These are phyloP conservation scores for Damaliscus lunatus DNA, from an alignment of 2,113 vertebrate species.

Conservation along the genomic window DNA sequence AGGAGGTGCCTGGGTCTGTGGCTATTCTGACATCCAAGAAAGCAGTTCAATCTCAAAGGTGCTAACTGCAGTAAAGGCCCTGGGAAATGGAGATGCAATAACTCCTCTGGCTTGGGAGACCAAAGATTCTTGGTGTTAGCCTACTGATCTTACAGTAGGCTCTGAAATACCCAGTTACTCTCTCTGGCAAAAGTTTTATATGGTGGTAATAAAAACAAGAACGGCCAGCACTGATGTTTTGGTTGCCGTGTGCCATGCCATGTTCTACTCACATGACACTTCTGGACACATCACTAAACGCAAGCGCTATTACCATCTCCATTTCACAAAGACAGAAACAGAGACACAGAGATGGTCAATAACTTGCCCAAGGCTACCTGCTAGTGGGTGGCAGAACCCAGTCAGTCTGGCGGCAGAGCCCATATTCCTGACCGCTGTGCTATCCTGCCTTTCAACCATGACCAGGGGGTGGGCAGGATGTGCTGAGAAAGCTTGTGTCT, in stretches of 20 bases:
- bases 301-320: background rate
- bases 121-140: background rate
- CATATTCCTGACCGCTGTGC: accelerated
- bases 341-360: background rate
- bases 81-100: background rate
- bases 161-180: background rate
- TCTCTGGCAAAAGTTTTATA: background rate
- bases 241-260: background rate
- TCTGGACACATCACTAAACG: background rate
- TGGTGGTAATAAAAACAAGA: background rate
- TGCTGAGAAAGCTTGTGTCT: background rate
- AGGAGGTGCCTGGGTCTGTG: background rate
- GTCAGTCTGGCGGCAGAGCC: background rate
- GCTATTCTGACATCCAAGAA: background rate
- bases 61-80: background rate
- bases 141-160: background rate
- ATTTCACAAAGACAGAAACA: background rate
- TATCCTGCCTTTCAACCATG: background rate
- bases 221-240: background rate
- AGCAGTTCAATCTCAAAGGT: background rate
- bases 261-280: background rate
- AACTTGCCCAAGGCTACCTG: background rate
- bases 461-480: background rate
- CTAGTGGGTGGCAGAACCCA: background rate
- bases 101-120: background rate